Conservation (phyloP, 2,797 vertebrate species). For the Trachurus trachurus region DNA sequence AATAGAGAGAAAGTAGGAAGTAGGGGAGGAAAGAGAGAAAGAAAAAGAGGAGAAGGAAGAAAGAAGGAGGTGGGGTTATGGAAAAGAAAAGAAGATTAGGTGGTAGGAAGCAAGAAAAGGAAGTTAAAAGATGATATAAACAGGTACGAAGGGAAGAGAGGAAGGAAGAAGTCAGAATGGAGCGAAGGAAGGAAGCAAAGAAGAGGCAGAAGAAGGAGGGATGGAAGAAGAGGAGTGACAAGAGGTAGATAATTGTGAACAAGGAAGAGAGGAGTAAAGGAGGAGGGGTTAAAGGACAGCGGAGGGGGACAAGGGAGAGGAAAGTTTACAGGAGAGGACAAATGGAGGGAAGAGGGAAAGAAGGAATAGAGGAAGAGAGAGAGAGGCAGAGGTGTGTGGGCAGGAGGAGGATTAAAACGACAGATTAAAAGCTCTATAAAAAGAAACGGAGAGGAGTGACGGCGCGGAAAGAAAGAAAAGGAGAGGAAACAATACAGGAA, state of each 20-base stretch:
- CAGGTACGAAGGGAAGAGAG: too few relatives aligned
- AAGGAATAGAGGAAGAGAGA: neutral
- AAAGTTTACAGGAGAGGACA: neutral
- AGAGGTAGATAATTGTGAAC: too few relatives aligned
- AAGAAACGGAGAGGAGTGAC: constrained; percentile 40
- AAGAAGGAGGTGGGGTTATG: neutral
- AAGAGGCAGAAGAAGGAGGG: neutral
- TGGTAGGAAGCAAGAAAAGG: neutral
- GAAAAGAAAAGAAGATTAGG: neutral
- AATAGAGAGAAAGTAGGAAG: neutral
- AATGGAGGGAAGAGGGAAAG: neutral
- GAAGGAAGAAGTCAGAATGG: neutral
- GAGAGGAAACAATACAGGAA: neutral
- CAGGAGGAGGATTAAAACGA: constrained; percentile 59
- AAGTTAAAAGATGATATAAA: neutral
- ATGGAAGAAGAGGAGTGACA: too few relatives aligned
- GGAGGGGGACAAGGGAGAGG: neutral
- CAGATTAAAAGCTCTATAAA: constrained; percentile 71
- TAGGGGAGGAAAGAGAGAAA: neutral
- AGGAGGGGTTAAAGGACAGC: too few relatives aligned
- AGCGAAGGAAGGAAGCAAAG: neutral
- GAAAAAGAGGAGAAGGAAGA: neutral
- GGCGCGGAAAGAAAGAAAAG: neutral
- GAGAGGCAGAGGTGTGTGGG: neutral
- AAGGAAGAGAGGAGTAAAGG: neutral